Percentiles rank a stretch among this genome's conserved stretches.
Conservation (phyloP, 2,113 vertebrate genomes). For the Piaya cayana region DNA sequence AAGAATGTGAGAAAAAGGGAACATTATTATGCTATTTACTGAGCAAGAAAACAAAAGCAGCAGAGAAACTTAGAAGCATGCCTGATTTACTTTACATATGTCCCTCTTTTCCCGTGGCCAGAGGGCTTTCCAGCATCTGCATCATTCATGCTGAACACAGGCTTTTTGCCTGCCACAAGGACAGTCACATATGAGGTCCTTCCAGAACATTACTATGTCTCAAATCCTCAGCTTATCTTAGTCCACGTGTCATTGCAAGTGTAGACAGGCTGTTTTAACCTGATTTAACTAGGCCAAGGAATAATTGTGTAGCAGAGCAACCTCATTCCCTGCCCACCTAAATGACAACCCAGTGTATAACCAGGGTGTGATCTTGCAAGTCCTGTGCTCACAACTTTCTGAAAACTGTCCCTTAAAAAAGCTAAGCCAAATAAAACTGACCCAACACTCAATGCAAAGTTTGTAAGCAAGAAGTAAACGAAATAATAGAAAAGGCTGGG, state of each 20-base stretch:
- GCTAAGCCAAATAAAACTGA: background rate
- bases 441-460: background rate
- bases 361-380: background rate
- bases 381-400: background rate
- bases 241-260: background rate
- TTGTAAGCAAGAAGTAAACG: background rate
- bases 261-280: background rate
- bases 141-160: fast-evolving
- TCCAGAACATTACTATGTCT: background rate
- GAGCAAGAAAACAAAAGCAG: background rate
- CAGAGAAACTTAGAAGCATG: background rate
- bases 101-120: background rate
- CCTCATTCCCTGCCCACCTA: background rate
- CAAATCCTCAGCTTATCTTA: background rate
- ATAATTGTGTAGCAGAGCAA: background rate
- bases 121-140: background rate
- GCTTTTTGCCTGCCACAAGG: background rate
- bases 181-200: background rate
- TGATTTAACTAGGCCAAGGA: background rate
- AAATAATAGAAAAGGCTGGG: background rate
- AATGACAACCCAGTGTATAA: background rate
- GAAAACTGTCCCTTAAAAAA: background rate
- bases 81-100: background rate
- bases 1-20: background rate
- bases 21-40: background rate